Percentiles rank a stretch among this genome's conserved stretches.
These are phyloP conservation scores for Melozone crissalis DNA, from an alignment of 2,113 vertebrate genomes.

Conservation along the genomic window DNA sequence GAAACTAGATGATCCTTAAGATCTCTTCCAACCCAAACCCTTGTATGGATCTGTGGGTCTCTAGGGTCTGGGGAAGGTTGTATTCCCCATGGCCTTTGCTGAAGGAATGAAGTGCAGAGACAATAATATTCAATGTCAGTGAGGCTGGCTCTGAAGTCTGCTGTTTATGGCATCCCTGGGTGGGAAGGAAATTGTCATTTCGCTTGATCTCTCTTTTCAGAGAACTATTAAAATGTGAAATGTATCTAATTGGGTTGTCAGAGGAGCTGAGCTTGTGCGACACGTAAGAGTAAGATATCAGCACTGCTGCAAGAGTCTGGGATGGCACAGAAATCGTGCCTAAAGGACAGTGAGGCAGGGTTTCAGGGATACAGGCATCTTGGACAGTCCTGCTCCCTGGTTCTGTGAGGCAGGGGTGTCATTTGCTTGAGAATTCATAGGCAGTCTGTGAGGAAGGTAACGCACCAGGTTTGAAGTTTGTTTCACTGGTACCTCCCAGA, in stretches of 20 bases:
- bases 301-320: background rate
- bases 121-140: background rate
- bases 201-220: background rate
- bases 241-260: background rate
- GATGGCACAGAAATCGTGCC: background rate
- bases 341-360: background rate
- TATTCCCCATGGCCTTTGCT: background rate
- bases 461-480: background rate
- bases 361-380: background rate
- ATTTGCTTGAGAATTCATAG: background rate
- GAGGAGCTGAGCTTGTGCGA: fast-evolving
- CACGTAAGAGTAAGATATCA: background rate
- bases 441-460: background rate
- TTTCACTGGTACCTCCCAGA: background rate
- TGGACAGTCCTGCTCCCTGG: background rate
- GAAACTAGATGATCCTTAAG: background rate
- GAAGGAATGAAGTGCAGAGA: fast-evolving
- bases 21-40: background rate
- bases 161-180: background rate
- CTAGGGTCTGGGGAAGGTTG: background rate
- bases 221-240: background rate
- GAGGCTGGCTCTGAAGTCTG: background rate
- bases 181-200: background rate
- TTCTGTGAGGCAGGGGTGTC: background rate
- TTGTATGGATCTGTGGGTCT: background rate